Base-by-base conservation (phyloP, 2,888 invertebrate genomes). In the Pyrgus malvae region DNA sequence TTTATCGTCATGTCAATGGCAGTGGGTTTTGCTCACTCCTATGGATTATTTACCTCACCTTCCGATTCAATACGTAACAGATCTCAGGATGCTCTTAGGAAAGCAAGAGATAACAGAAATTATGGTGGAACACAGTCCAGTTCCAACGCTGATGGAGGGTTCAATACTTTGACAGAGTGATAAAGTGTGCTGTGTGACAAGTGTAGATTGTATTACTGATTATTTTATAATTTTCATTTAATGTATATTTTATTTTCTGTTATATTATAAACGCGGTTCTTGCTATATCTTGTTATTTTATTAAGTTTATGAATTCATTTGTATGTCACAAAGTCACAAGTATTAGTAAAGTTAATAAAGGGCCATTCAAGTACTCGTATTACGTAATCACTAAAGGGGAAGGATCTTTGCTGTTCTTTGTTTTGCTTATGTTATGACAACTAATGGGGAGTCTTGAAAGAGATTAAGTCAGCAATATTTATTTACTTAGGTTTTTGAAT, bases 1-100 rank as follows among this genome's bases (percentile, higher is more conserved):
- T 59, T 78, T 37, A 27, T 83, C 53, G 72, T 76, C 2, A 55
- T 80, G 51, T 76, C 84, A 3, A 77, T 84, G 79, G 60, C 74
- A 5, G 68, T 80, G n/a, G 67, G 76, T 31, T 53, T 86, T 6
- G 76, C 74, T 8, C 86, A 82, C 61, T 82, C 85, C 1, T 85
- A 67, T 51, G 83, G 84, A 7, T 55, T 79, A 48, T 66, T 79
- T 46, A 64, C 70, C 33, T 9, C 66, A 38, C 69, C 73, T 0
- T 38, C 53, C 27, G 48, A 58, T 23, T 46, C 54, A 3, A 57
- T 40, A 27, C 48, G 41, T 21, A 50, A 46, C 35, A 41, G 31
- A 35, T 45, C 56, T 29, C 48, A 42, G 45, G 45, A 48, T 9
- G 16, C 16, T 33, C 48, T 63, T 3, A 58, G 58, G 11, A 56